Evolutionary conservation across 2,888 invertebrate genomes (phyloP).

Genomic region (Stenoptilia bipunctidactyla): DNA sequence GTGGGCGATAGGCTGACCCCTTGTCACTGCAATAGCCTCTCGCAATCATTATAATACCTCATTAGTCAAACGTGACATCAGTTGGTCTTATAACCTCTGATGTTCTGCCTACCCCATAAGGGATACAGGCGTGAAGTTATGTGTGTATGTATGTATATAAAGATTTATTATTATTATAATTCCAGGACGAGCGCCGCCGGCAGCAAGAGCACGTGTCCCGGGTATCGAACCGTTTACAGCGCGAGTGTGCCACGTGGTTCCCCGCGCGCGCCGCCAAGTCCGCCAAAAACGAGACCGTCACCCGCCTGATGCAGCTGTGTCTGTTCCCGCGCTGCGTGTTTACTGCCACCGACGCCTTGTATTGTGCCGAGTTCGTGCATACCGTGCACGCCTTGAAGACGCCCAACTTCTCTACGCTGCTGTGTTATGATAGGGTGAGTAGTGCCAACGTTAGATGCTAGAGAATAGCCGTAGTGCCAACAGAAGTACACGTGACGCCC

Average conservation of each 20-base stretch:
- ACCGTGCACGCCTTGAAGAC: conserved; percentile 95
- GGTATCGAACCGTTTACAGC: conserved; percentile 78
- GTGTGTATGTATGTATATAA: too few relatives aligned
- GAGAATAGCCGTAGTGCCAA: too few relatives aligned
- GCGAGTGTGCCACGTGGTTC: conserved; percentile 91
- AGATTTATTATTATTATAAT: too few relatives aligned
- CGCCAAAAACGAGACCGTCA: conserved; percentile 96
- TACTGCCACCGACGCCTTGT: conserved; percentile 95
- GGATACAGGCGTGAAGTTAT: too few relatives aligned
- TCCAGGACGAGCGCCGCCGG: conserved; percentile 90
- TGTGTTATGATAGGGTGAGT: conserved; percentile 95
- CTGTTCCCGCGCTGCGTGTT: conserved; percentile 97
- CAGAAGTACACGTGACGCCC: too few relatives aligned
- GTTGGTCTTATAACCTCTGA: too few relatives aligned
- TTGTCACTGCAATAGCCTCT: too few relatives aligned
- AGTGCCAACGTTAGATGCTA: too few relatives aligned
- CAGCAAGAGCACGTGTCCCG: conserved; percentile 95
- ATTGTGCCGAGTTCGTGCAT: conserved; percentile 97
- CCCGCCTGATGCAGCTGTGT: conserved; percentile 95
- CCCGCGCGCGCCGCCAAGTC: conserved; percentile 86
- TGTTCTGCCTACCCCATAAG: too few relatives aligned
- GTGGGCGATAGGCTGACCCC: too few relatives aligned
- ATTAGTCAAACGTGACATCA: too few relatives aligned
- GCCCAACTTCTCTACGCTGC: conserved; percentile 95
- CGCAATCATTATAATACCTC: too few relatives aligned